Conservation (phyloP, 2,113 vertebrate species). For the Gymnogyps californianus region DNA sequence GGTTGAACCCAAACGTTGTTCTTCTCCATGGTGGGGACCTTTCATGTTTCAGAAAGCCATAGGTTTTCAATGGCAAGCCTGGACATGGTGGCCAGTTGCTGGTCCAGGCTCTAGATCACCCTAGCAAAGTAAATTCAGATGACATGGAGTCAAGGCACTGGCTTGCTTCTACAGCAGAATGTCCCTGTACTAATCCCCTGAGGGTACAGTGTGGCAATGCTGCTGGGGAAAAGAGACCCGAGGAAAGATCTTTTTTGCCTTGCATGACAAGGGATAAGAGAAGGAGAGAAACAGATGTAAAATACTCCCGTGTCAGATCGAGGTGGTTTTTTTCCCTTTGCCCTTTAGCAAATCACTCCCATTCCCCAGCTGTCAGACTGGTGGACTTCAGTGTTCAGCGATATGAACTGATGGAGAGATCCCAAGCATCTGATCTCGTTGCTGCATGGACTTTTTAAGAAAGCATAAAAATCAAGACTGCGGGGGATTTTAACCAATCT, state of each 20-base stretch:
- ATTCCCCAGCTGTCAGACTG: background rate
- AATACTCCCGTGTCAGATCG: background rate
- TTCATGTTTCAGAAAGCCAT: background rate
- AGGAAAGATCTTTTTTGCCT: background rate
- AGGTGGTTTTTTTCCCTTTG: background rate
- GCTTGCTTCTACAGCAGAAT: background rate
- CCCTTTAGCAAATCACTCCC: background rate
- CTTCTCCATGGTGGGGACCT: background rate
- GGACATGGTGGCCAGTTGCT: background rate
- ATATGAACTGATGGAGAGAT: background rate
- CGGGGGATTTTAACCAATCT: background rate
- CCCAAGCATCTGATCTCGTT: background rate
- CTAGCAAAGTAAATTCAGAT: background rate
- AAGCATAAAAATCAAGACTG: background rate
- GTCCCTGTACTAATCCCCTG: background rate
- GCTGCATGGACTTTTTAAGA: background rate
- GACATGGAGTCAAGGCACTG: background rate
- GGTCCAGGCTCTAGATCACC: background rate
- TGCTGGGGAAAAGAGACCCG: background rate
- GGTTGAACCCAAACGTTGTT: background rate
- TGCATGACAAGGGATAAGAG: background rate
- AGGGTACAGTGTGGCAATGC: background rate
- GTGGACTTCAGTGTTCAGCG: background rate
- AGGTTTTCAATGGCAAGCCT: background rate
- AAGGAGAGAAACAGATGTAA: background rate